These are phyloP conservation scores for Cathartes aura DNA, from an alignment of 2,113 vertebrate genomes.

Conservation along the genomic window DNA sequence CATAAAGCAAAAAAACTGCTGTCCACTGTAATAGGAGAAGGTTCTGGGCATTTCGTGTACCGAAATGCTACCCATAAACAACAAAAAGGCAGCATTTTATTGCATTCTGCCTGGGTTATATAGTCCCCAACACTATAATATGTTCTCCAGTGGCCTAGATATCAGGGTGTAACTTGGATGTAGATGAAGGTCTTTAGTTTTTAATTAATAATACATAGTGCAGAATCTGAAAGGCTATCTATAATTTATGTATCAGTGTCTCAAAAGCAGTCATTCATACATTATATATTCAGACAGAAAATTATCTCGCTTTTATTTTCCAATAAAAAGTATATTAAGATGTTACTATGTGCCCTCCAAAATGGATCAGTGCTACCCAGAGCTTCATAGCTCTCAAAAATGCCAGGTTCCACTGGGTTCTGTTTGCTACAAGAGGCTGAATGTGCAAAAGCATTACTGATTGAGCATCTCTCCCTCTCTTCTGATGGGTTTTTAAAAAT, in stretches of 20 bases:
- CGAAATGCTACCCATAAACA: neutral
- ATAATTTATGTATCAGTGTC: constrained; percentile 74
- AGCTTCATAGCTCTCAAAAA: neutral
- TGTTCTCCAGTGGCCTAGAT: constrained; percentile 47
- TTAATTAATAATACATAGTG: constrained; percentile 79
- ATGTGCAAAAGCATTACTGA: neutral
- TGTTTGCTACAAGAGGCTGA: neutral
- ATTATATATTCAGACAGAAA: constrained; percentile 75
- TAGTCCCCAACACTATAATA: neutral
- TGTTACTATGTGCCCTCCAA: neutral
- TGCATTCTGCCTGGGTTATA: neutral
- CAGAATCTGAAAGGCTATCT: constrained; percentile 67
- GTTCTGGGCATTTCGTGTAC: neutral
- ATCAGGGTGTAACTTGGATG: constrained; percentile 39
- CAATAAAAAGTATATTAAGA: constrained; percentile 39
- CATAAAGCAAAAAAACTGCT: neutral
- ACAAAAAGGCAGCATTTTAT: neutral
- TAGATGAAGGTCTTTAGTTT: constrained; percentile 71
- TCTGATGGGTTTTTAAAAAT: neutral
- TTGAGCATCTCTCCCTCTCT: neutral
- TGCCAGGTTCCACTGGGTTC: neutral
- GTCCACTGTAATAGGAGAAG: neutral
- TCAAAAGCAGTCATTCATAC: constrained; percentile 67
- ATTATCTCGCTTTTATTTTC: constrained; percentile 64
- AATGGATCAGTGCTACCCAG: neutral